These are phyloP conservation scores for Cheilinus undulatus DNA, from an alignment of 2,113 vertebrate genomes.

Conservation along the genomic window DNA sequence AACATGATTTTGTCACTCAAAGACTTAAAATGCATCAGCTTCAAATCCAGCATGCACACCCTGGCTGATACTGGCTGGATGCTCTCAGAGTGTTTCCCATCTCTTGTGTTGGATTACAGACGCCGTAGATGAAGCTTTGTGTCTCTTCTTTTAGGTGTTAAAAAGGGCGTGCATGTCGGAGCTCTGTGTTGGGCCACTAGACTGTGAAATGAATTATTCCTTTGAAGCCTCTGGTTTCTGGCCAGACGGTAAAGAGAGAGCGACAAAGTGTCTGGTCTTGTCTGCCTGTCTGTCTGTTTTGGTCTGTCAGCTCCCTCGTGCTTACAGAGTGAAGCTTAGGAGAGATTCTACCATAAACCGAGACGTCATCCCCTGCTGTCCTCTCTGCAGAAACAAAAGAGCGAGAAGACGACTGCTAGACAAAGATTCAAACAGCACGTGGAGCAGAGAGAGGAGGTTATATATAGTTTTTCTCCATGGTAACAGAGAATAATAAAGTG, in stretches of 20 bases:
- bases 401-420: slow-evolving; percentile 24
- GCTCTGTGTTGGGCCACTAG: slow-evolving; percentile 67
- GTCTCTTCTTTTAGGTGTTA: slow-evolving; percentile 55
- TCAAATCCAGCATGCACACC: not conserved
- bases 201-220: slow-evolving; percentile 79
- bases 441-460: slow-evolving; percentile 25
- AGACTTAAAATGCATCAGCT: not conserved
- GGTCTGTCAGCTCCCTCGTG: slow-evolving; percentile 38
- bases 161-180: slow-evolving; percentile 41
- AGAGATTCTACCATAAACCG: slow-evolving; percentile 39
- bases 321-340: slow-evolving; percentile 30
- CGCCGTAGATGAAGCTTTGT: slow-evolving; percentile 12
- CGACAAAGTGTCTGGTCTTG: slow-evolving; percentile 36
- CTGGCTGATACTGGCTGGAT: not conserved
- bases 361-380: slow-evolving; percentile 45
- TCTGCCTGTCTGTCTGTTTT: slow-evolving; percentile 19
- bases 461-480: slow-evolving; percentile 69
- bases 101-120: not conserved
- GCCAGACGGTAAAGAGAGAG: slow-evolving; percentile 57
- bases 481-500: slow-evolving; percentile 70
- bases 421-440: slow-evolving; percentile 28
- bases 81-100: not conserved
- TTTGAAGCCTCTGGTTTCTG: slow-evolving; percentile 72
- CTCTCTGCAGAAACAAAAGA: slow-evolving; percentile 41
- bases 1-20: not conserved